Conservation (phyloP, 2,888 invertebrate genomes). For the Epistrophe grossulariae region DNA sequence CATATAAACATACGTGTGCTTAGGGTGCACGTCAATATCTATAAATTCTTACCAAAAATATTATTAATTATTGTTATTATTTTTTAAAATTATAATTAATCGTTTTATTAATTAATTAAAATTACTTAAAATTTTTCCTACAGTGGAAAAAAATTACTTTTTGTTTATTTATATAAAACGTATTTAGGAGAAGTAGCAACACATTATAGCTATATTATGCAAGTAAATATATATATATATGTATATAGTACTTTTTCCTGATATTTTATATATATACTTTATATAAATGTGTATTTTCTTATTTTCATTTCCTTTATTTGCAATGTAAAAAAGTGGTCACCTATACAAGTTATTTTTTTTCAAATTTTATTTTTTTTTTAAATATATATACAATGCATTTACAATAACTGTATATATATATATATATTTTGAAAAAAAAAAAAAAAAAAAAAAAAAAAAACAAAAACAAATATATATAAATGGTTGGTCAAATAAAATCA, state of each 20-base stretch:
- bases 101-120: background rate
- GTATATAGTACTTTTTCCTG: conserved; percentile 46
- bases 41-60: conserved; percentile 49
- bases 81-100: conserved; percentile 20
- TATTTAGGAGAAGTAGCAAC: conserved; percentile 60
- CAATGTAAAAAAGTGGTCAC: conserved; percentile 62
- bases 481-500: background rate
- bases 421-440: background rate
- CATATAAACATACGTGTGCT: conserved; percentile 14
- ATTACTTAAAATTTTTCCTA: conserved; percentile 31
- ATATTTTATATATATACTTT: conserved; percentile 28
- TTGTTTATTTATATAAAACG: conserved; percentile 28
- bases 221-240: conserved; percentile 13
- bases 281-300: conserved; percentile 15
- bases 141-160: conserved; percentile 16
- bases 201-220: conserved; percentile 36
- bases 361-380: conserved; percentile 1
- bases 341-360: conserved; percentile 28
- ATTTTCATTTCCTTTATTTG: conserved; percentile 31
- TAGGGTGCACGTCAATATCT: conserved; percentile 53
- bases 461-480: background rate
- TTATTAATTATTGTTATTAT: conserved; percentile 14
- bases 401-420: conserved; percentile 25
- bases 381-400: conserved; percentile 38
- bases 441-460: background rate